Percentiles rank a stretch among this genome's conserved stretches.
Evolutionary conservation across 2,113 vertebrate genomes (phyloP).

Genomic region (Syngnathoides biaculeatus): DNA sequence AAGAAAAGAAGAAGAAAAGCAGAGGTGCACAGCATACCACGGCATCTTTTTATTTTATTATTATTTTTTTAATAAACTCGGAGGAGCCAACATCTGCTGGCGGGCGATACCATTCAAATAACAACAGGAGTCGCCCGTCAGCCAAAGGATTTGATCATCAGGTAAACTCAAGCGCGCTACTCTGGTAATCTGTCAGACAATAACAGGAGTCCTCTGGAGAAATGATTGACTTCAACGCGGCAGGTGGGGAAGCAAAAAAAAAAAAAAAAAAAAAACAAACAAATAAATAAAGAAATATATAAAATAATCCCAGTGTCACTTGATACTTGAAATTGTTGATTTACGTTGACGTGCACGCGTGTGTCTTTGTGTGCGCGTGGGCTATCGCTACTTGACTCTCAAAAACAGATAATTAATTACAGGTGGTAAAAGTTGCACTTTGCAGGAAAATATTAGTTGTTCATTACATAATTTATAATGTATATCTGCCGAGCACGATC

Average conservation of each 20-base stretch:
- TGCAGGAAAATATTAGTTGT: neutral
- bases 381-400: neutral
- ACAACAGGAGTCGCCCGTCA: slow-evolving; percentile 52
- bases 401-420: neutral
- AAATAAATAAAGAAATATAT: no score
- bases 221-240: slow-evolving; percentile 36
- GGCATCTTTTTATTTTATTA: slow-evolving; percentile 31
- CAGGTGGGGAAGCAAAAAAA: no score
- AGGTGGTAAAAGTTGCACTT: neutral
- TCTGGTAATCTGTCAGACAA: slow-evolving; percentile 56
- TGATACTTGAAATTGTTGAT: slow-evolving; percentile 35
- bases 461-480: neutral
- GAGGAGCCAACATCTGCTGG: slow-evolving; percentile 50
- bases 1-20: neutral
- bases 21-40: slow-evolving; percentile 13
- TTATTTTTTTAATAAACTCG: no score
- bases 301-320: slow-evolving; percentile 14
- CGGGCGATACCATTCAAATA: slow-evolving; percentile 63
- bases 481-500: neutral
- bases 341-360: neutral
- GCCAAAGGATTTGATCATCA: slow-evolving; percentile 55
- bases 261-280: slow-evolving; percentile 21
- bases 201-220: slow-evolving; percentile 40
- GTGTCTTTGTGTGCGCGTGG: neutral
- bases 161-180: slow-evolving; percentile 43